Conservation (phyloP, 2,113 vertebrate genomes). For the Cebus imitator region DNA sequence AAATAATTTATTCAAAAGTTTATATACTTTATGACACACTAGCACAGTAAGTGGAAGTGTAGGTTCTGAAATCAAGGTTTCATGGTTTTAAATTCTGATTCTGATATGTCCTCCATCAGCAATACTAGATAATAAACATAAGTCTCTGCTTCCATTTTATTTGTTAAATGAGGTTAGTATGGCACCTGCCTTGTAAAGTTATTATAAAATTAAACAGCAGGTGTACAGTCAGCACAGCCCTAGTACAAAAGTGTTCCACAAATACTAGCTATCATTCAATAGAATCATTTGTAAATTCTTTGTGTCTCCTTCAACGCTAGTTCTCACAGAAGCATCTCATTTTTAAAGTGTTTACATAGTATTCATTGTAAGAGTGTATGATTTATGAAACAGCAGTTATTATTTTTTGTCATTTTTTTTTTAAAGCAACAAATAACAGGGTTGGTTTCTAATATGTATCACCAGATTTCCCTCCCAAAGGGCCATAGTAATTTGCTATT, state of each 20-base stretch:
- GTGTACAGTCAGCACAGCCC: background rate
- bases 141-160: background rate
- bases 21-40: background rate
- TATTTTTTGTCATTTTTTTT: background rate
- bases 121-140: background rate
- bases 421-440: background rate
- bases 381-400: background rate
- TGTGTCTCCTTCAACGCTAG: background rate
- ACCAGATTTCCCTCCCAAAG: background rate
- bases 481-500: background rate
- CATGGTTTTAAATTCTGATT: background rate
- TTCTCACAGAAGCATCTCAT: background rate
- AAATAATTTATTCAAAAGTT: background rate
- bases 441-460: background rate
- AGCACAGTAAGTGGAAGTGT: background rate
- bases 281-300: background rate
- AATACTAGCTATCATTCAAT: background rate
- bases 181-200: background rate
- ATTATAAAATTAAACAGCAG: background rate
- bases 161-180: background rate
- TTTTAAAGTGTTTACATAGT: background rate
- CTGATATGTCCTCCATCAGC: background rate
- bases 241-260: background rate
- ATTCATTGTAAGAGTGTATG: background rate
- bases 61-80: background rate